Percentiles rank a stretch among this genome's conserved stretches.
Evolutionary conservation across 2,888 invertebrate species (phyloP).

Genomic region (Synanthedon andrenaeformis): DNA sequence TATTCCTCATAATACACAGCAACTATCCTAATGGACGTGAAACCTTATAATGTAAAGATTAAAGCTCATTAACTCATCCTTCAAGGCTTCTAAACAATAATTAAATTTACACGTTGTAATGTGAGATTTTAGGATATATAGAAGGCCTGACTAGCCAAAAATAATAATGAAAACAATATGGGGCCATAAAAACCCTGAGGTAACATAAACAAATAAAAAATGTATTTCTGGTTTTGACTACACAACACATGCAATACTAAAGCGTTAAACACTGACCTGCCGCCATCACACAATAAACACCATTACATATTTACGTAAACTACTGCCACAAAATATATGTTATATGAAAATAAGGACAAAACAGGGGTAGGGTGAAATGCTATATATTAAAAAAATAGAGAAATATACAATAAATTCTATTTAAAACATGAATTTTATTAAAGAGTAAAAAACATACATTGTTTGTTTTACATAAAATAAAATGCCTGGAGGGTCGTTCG

Average conservation of each 20-base stretch:
- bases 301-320: slow-evolving; percentile 45
- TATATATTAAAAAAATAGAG: slow-evolving; percentile 65
- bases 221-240: slow-evolving; percentile 47
- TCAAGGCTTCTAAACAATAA: slow-evolving; percentile 17
- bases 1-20: not conserved
- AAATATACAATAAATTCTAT: slow-evolving; percentile 69
- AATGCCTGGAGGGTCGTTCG: slow-evolving; percentile 58
- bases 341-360: slow-evolving; percentile 52
- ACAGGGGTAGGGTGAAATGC: slow-evolving; percentile 36
- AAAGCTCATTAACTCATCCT: slow-evolving; percentile 28
- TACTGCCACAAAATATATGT: slow-evolving; percentile 63
- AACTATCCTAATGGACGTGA: slow-evolving; percentile 18
- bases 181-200: slow-evolving; percentile 38
- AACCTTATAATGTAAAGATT: slow-evolving; percentile 37
- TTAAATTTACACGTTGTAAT: slow-evolving; percentile 14
- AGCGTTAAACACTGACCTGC: slow-evolving; percentile 52
- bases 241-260: slow-evolving; percentile 64
- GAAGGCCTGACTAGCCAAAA: slow-evolving; percentile 44
- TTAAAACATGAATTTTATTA: slow-evolving; percentile 70
- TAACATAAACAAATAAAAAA: slow-evolving; percentile 65
- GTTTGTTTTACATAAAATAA: slow-evolving; percentile 67
- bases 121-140: slow-evolving; percentile 28
- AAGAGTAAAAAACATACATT: slow-evolving; percentile 69
- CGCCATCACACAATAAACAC: slow-evolving; percentile 42
- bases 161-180: slow-evolving; percentile 46